Evolutionary conservation across 2,888 invertebrate genomes (phyloP), one percentile per base, ranked within the genome.

Genomic region (Campoplex capitator): DNA sequence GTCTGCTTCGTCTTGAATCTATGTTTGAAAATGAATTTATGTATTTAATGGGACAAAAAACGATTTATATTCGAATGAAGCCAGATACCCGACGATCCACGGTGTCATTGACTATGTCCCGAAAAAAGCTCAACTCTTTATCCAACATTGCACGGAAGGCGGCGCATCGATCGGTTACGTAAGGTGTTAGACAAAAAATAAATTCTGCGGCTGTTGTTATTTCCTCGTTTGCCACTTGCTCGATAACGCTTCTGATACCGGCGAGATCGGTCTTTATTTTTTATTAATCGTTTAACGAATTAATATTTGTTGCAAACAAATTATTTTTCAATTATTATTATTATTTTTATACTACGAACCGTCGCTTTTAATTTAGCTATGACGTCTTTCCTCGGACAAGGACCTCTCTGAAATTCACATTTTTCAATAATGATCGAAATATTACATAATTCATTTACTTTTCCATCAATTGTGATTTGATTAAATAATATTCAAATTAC

Each of bases 1-100:
- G 75, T 91, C 90, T 16, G 88, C 89, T 68, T 91, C 90, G 84
- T 91, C 90, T 51, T 91, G 90, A 18, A 91, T 87, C 90, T 90
- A 45, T 35, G 13, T 18, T 0, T 38, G 4, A 7, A 23, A 38
- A 23, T 16, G 3, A 6, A 1, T 16, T 67, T 18, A 68, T 35
- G 8, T 16, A 51, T 75, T 75, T 51, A 54, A 51, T 71, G 48
- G 8, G 23, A 75, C 1, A 9, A 23, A 28, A 65, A 65, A 23
- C 18, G 11, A 71, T n/a, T 35, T 18, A 38, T 45, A 48, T 65
- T 71, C 3, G 42, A 23, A 38, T 6, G 3, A 38, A 11, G 3
- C 48, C 23, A 8, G 11, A 58, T 89, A 91, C 91, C 85, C 89
- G 86, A 74, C 88, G 88, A 81, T 91, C 90, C 9, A 90, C 86